These are phyloP conservation scores for Sceloporus undulatus DNA, from an alignment of 2,113 vertebrate genomes.

Conservation along the genomic window DNA sequence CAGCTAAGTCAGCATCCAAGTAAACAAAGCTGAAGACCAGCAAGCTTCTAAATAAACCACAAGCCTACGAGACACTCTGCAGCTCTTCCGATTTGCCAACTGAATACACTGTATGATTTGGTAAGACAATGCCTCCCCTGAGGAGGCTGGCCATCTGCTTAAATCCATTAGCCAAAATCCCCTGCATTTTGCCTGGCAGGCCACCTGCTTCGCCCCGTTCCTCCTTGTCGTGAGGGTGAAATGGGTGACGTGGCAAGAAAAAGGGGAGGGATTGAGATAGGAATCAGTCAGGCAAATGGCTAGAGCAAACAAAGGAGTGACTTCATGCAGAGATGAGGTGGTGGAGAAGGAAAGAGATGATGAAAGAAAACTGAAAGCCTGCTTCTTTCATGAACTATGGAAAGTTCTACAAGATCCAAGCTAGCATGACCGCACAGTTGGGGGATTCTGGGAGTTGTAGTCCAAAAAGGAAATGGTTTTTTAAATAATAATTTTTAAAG, in stretches of 20 bases:
- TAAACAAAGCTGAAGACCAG: background rate
- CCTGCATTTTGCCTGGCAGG: background rate
- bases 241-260: slow-evolving; percentile 29
- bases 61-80: background rate
- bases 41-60: background rate
- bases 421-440: too few relatives aligned
- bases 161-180: background rate
- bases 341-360: background rate
- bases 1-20: background rate
- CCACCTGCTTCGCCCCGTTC: background rate
- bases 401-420: too few relatives aligned
- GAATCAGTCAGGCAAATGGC: background rate
- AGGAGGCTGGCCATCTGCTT: slow-evolving; percentile 5
- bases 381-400: background rate
- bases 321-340: background rate
- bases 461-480: too few relatives aligned
- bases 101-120: background rate
- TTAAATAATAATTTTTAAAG: too few relatives aligned
- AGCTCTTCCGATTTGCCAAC: background rate
- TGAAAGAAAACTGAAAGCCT: background rate
- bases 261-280: background rate
- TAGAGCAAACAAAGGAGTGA: slow-evolving; percentile 26
- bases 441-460: background rate
- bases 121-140: background rate
- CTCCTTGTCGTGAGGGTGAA: background rate